Evolutionary conservation across 2,797 vertebrate genomes (phyloP).

Genomic region (Sebastes vulpes): DNA sequence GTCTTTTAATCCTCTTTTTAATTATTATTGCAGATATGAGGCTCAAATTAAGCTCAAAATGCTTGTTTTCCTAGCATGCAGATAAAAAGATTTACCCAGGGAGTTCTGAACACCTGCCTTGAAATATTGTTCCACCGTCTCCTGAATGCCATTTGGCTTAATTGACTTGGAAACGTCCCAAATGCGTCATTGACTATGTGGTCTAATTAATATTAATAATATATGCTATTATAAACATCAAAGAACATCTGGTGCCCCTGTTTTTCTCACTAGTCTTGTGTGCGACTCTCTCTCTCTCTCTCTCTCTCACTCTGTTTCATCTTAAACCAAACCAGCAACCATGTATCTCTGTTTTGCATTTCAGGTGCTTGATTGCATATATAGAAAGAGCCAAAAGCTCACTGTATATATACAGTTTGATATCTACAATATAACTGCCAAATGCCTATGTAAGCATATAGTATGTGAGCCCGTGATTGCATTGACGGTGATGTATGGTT

Average conservation of each 20-base stretch:
- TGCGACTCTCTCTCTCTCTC: conserved; percentile 70
- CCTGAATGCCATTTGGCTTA: conserved; percentile 99
- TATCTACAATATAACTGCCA: conserved; percentile 74
- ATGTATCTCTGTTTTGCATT: conserved; percentile 73
- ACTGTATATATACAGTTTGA: conserved; percentile 59
- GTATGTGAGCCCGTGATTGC: conserved; percentile 72
- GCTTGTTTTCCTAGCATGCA: conserved; percentile 98
- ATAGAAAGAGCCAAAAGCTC: conserved; percentile 43
- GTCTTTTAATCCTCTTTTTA: conserved; percentile 87
- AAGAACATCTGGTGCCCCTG: conserved; percentile 99
- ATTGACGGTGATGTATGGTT: conserved; percentile 75
- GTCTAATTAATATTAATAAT: conserved; percentile 99
- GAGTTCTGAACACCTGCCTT: conserved; percentile 99
- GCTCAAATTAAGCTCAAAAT: conserved; percentile 92
- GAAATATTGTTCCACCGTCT: conserved; percentile 99
- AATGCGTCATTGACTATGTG: conserved; percentile 99
- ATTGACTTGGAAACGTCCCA: conserved; percentile 99
- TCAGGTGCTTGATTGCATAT: conserved; percentile 70
- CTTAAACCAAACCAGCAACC: conserved; percentile 77
- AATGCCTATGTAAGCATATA: conserved; percentile 75
- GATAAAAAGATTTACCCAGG: conserved; percentile 98
- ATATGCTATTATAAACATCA: conserved; percentile 99
- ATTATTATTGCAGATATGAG: conserved; percentile 88
- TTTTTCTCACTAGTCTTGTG: conserved; percentile 96
- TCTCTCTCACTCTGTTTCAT: conserved; percentile 77